phyloP scores from a whole-genome alignment of 2,113 vertebrate genomes.

The Poecile atricapillus region DNA sequence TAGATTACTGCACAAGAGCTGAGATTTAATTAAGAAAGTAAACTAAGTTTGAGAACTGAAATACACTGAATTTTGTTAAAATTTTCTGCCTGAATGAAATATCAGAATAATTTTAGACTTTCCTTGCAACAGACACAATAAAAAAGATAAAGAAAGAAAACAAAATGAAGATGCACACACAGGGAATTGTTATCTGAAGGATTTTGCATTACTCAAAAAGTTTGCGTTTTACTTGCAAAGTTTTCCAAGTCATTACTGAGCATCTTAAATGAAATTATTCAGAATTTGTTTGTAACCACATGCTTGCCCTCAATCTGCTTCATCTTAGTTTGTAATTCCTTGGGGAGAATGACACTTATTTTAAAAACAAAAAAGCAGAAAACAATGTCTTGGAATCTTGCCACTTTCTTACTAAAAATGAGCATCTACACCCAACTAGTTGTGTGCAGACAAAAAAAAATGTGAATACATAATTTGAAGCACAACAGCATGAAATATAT shows the following conservation, averaged over 20 bases:
- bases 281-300: background rate
- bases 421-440: background rate
- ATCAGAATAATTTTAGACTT: background rate
- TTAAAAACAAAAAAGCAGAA: background rate
- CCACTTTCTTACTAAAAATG: constrained; percentile 42
- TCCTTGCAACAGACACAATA: background rate
- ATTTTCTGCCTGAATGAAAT: background rate
- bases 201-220: background rate
- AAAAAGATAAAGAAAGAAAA: background rate
- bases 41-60: background rate
- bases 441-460: background rate
- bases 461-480: background rate
- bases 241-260: constrained; percentile 56
- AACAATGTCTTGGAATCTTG: constrained; percentile 22
- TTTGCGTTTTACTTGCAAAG: constrained; percentile 23
- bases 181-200: background rate
- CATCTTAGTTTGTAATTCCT: constrained; percentile 15
- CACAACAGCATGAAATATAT: background rate
- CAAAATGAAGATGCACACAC: background rate
- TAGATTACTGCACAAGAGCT: background rate
- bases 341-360: background rate
- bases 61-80: background rate
- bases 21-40: background rate
- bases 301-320: constrained; percentile 40
- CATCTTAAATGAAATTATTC: constrained; percentile 38